Evolutionary conservation across 2,113 vertebrate genomes (phyloP), one percentile per base, ranked within the genome.

Genomic region (Sinocyclocheilus anshuiensis): DNA sequence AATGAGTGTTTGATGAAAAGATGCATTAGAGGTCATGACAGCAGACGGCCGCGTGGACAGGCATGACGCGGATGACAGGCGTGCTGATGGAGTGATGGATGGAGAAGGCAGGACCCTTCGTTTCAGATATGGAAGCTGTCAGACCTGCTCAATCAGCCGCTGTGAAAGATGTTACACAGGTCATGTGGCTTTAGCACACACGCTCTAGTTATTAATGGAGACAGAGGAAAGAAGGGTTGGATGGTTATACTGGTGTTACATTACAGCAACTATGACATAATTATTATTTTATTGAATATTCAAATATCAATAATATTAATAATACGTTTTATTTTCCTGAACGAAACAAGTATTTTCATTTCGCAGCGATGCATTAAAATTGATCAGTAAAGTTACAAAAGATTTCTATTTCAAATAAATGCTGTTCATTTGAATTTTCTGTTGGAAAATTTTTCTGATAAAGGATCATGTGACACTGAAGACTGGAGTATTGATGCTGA

Each of bases 81-180:
- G 11, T 71, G 63, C 36, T 39, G 53, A 71, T 15, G 48, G 59
- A 42, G 42, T 77, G 84, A 88, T 63, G 72, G 74, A 88, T 86
- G 84, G 63, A 45, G 24, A 63, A 26, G 71, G 80, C 76, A 88
- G 57, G 76, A 79, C 50, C 53, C 71, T 86, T 20, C 2, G 29
- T 63, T 65, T 84, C 11, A 75, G 26, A 84, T 57, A 80, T 80
- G 81, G 72, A 82, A 84, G 39, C 84, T 57, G 80, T 59, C 83
- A 86, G 71, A 75, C 48, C 53, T 42, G 63, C 78, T 88, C 65
- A 83, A 53, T 83, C 81, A 83, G 11, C 42, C 16, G 3, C 15
- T 71, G 11, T 50, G 45, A 50, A 36, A 71, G 26, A 81, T 67
- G 59, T 29, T 26, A 67, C 79, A 48, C 39, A 12, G 57, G 80